Evolutionary conservation across 92 coral and sea anemone species (phyloP).

Genomic region (Actinostola sp.): DNA sequence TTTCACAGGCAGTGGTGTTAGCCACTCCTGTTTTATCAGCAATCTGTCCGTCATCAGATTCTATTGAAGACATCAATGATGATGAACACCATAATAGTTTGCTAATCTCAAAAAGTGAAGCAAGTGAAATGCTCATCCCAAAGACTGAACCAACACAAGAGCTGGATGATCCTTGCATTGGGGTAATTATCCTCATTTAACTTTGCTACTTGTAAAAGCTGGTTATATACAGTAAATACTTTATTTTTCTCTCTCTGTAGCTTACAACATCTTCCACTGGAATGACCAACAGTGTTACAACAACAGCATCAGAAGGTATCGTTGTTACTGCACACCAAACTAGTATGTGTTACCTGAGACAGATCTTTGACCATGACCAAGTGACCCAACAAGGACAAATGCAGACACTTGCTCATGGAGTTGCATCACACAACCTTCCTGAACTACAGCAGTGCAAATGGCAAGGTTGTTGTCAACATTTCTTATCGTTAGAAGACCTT

Average conservation of each 20-base stretch:
- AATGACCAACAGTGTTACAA: constrained; percentile 42
- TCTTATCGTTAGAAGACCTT: constrained; percentile 87
- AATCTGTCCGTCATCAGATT: constrained; percentile 54
- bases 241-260: constrained; percentile 19
- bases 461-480: constrained; percentile 85
- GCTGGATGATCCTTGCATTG: constrained; percentile 68
- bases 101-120: constrained; percentile 47
- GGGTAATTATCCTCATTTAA: constrained; percentile 54
- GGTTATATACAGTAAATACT: neutral
- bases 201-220: no score
- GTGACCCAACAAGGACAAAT: constrained; percentile 77
- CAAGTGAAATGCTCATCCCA: constrained; percentile 69
- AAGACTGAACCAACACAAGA: constrained; percentile 65
- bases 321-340: constrained; percentile 81
- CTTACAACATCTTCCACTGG: constrained; percentile 57
- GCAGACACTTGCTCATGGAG: constrained; percentile 71
- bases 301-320: constrained; percentile 68
- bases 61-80: constrained; percentile 48
- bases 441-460: constrained; percentile 94
- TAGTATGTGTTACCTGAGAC: constrained; percentile 79
- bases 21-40: constrained; percentile 74
- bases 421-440: constrained; percentile 67
- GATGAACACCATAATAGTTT: constrained; percentile 45
- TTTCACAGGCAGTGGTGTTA: constrained; percentile 74
- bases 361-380: constrained; percentile 85